Base-by-base conservation (phyloP, 2,797 vertebrate genomes). In the Lutjanus argentimaculatus region DNA sequence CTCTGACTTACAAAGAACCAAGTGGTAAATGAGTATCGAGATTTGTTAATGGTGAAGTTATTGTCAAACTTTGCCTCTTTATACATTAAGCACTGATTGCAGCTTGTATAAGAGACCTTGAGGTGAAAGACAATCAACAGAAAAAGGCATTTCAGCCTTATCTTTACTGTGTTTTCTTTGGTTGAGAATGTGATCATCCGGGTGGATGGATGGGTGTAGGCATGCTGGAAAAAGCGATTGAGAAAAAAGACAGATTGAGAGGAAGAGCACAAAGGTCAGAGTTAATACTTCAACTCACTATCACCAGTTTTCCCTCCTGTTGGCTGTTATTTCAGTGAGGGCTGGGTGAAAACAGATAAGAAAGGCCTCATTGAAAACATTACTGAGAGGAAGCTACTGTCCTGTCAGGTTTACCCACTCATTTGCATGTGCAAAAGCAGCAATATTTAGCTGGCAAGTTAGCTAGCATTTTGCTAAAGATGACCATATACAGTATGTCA, bases 201-300 rank as follows among this genome's bases (percentile, higher is more conserved):
- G 17, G 21, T 49, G 25, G 62, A 71, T 42, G 21, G 53, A 53
- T 40, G 58, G 71, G 45, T 78, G 69, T 9, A 48, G 58, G 15
- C 52, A 40, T 3, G 52, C 40, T 59, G 52, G 62, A 72, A 73
- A 85, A 75, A 83, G 64, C 1, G 0, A 70, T 19, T 73, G 66
- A 84, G 75, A 67, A 51, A 73, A 73, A 80, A 77, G 73, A 84
- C 64, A 68, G 21, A 65, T 59, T 75, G 72, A 89, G 78, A 64
- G 58, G 59, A 79, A 72, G 67, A 71, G 72, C 62, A 21, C 85
- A 83, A 84, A 90, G 90, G 87, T 91, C 85, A 79, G 64, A 84
- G 82, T 89, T 87, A 79, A 89, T 85, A 63, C 80, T 85, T 87
- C 62, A 86, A 57, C 78, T 77, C 49, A 59, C 71, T 76, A 49